Percentiles rank a stretch among this genome's conserved stretches.
These are phyloP conservation scores for Megalurothrips usitatus DNA, from an alignment of 2,888 invertebrate genomes.

Conservation along the genomic window DNA sequence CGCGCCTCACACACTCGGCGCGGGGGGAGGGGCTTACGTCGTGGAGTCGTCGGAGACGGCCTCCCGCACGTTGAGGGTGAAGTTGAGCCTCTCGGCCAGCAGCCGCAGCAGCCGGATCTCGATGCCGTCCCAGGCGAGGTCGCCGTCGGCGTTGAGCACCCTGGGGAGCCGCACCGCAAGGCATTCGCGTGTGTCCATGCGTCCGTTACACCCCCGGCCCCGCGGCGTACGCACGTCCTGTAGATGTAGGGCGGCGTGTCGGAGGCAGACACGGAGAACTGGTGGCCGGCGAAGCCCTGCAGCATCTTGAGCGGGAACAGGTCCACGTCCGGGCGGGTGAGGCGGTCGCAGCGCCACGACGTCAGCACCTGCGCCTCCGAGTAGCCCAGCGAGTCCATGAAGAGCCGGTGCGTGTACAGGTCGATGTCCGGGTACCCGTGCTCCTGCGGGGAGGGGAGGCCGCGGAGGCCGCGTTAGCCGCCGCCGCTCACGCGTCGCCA, in stretches of 20 bases:
- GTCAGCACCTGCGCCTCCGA: conserved; percentile 63
- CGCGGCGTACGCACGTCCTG: conserved; percentile 50
- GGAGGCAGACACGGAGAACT: conserved; percentile 63
- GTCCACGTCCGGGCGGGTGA: conserved; percentile 57
- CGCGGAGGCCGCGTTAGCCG: too few relatives aligned
- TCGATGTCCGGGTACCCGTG: conserved; percentile 55
- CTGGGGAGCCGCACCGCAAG: not conserved
- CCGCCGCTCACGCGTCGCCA: too few relatives aligned
- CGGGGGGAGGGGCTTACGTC: not conserved
- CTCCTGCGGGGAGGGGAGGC: conserved; percentile 28
- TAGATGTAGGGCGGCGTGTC: conserved; percentile 72
- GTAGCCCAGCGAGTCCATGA: conserved; percentile 66
- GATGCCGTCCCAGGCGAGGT: conserved; percentile 64
- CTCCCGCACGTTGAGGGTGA: conserved; percentile 65
- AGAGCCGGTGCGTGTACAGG: conserved; percentile 69
- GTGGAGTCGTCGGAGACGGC: conserved; percentile 36
- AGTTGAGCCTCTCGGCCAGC: conserved; percentile 62
- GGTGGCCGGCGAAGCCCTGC: conserved; percentile 67
- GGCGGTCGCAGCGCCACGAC: conserved; percentile 63
- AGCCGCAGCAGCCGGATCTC: conserved; percentile 63
- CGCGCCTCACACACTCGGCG: too few relatives aligned
- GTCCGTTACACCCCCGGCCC: too few relatives aligned
- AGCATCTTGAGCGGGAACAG: conserved; percentile 66
- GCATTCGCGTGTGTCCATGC: too few relatives aligned
- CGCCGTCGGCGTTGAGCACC: conserved; percentile 21